Evolutionary conservation across 2,888 invertebrate species (phyloP).

Genomic region (Drosophila siamana): DNA sequence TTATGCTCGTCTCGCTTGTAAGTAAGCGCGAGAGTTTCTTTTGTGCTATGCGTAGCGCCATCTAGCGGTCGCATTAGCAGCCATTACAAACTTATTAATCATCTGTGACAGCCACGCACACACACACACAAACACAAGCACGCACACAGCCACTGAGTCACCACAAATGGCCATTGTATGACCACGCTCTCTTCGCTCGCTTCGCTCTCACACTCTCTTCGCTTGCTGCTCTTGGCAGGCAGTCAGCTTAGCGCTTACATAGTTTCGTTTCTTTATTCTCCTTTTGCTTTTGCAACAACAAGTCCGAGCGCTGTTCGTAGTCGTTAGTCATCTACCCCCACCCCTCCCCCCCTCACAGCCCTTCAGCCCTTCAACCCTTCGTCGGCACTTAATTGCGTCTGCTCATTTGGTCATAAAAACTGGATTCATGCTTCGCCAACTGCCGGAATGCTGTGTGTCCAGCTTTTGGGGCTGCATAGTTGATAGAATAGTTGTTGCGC

Average conservation of each 20-base stretch:
- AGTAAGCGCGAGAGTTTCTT: not conserved
- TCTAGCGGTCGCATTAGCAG: slow-evolving; percentile 35
- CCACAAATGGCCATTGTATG: slow-evolving; percentile 33
- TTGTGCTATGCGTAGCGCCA: slow-evolving; percentile 24
- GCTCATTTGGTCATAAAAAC: slow-evolving; percentile 72
- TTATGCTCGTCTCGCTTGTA: not conserved
- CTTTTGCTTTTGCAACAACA: no score
- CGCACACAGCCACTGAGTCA: slow-evolving; percentile 57
- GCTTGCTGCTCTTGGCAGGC: not conserved
- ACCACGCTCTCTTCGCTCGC: not conserved
- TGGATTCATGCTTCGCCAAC: slow-evolving; percentile 48
- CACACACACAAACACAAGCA: not conserved
- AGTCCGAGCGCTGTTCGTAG: slow-evolving; percentile 19
- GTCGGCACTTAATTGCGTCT: slow-evolving; percentile 69
- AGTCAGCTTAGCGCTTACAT: no score
- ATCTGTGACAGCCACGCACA: slow-evolving; percentile 30
- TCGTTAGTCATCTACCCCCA: slow-evolving; percentile 61
- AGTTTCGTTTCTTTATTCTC: no score
- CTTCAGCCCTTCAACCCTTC: slow-evolving; percentile 34
- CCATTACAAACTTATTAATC: slow-evolving; percentile 67
- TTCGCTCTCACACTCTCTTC: not conserved
- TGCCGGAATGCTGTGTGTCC: slow-evolving; percentile 21
- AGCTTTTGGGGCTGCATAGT: not conserved
- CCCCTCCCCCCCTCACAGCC: not conserved
- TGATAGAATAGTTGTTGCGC: slow-evolving; percentile 38